Evolutionary conservation across 2,113 vertebrate genomes (phyloP), one percentile per base, ranked within the genome.

Genomic region (Vulpes ferrilata): DNA sequence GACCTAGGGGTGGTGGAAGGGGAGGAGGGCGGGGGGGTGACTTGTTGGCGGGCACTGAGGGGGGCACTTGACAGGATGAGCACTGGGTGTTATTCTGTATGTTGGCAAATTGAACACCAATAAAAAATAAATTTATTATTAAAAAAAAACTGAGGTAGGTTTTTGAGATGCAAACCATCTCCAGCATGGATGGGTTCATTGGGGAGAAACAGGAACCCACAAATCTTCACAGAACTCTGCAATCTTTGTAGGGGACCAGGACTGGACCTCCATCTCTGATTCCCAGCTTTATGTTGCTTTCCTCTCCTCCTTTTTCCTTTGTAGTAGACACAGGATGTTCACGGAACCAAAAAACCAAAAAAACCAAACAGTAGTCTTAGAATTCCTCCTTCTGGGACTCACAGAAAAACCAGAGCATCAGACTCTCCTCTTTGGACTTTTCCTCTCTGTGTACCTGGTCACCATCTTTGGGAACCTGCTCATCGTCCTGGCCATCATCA

Each of bases 351-450:
- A 82, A 90, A 94, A 96, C 22, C 81, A 62, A 57, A 97, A 35
- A 35, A 35, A 35, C 35, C 35, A 35, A 35, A 35, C 93, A 13
- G 6, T 27, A 0, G 55, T 96, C 85, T 95, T 83, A 1, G 79
- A 97, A 95, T 98, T 98, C 67, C 80, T 97, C 85, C 95, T 98
- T 43, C 35, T 95, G 65, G 97, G 98, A n/a, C 87, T 98, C 81
- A 97, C 96, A 12, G 95, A 88, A 80, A 79, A 94, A 2, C 82
- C 97, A 64, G 94, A 96, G 38, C 59, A 89, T 23, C 96, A 94
- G 30, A 9, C 13, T 4, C 59, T 95, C 48, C 90, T 98, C n/a
- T 98, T 98, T n/a, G 53, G 85, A 22, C 57, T 97, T 1, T 96
- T 98, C 67, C 82, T 98, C 0, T 16, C 38, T 84, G 32, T 93